These are phyloP conservation scores for Coecobrya sp. DNA, from an alignment of 2,888 invertebrate genomes.

Conservation along the genomic window DNA sequence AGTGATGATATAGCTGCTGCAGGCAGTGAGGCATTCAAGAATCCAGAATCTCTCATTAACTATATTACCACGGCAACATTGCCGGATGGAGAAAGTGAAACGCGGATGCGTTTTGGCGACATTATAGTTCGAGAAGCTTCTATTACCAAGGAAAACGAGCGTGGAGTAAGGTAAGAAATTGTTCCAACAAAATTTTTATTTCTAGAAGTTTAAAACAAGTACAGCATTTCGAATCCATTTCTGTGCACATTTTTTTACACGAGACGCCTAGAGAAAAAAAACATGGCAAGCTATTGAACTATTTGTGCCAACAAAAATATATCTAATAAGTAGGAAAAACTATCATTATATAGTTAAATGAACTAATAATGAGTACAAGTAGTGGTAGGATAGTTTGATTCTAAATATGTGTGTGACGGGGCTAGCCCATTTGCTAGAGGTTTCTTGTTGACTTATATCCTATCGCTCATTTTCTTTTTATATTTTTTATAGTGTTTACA, in stretches of 20 bases:
- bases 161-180: conserved; percentile 76
- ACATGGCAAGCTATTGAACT: too few species aligned
- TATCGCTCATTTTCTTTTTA: background rate
- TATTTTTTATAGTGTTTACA: background rate
- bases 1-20: background rate
- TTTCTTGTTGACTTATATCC: too few species aligned
- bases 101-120: conserved; percentile 90
- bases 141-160: conserved; percentile 87
- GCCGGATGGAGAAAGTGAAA: conserved; percentile 92
- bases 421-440: background rate
- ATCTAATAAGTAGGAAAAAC: too few species aligned
- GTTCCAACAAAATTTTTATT: background rate
- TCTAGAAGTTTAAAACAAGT: too few species aligned
- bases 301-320: too few species aligned
- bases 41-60: conserved; percentile 87
- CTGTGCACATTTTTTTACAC: too few species aligned
- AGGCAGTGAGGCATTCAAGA: background rate
- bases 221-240: too few species aligned
- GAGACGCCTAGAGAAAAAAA: too few species aligned
- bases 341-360: too few species aligned
- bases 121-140: conserved; percentile 91
- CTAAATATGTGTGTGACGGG: too few species aligned
- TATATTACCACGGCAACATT: conserved; percentile 91
- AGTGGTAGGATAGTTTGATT: too few species aligned
- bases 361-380: too few species aligned